phyloP scores from a whole-genome alignment of 1,140 invertebrate genomes.

The Drepana arcuata region DNA sequence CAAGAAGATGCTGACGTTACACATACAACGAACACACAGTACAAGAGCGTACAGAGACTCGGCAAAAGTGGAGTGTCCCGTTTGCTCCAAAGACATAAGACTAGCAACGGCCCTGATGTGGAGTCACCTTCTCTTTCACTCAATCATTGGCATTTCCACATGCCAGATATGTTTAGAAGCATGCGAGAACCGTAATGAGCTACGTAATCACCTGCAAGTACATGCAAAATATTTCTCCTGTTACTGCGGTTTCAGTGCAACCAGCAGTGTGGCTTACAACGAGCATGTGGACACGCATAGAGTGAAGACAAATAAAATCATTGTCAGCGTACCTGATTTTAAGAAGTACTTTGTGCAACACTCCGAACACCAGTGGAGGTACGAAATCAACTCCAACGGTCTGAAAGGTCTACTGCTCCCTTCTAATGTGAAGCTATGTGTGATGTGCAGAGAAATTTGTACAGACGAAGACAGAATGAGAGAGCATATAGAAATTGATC shows the following conservation, averaged over 20 bases:
- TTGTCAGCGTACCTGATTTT: no score
- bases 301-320: no score
- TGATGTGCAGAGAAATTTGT: constrained; percentile 34
- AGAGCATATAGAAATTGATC: constrained; percentile 17
- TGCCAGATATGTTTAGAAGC: constrained; percentile 36
- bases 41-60: not conserved
- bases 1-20: constrained; percentile 25
- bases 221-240: constrained; percentile 22
- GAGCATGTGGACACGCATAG: constrained; percentile 23
- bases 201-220: constrained; percentile 18
- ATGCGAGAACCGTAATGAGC: constrained; percentile 8
- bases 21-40: constrained; percentile 19
- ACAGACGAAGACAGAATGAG: constrained; percentile 5
- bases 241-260: constrained; percentile 18
- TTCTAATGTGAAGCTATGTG: constrained; percentile 20
- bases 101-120: constrained; percentile 4
- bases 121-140: constrained; percentile 28
- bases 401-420: constrained; percentile 13
- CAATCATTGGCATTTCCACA: constrained; percentile 15
- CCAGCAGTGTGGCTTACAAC: constrained; percentile 10
- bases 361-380: no score
- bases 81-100: constrained; percentile 22
- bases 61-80: constrained; percentile 20
- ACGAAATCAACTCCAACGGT: not conserved
- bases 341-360: constrained; percentile 17